phyloP scores from a whole-genome alignment of 2,888 invertebrate genomes.

The Tetragonula carbonaria region DNA sequence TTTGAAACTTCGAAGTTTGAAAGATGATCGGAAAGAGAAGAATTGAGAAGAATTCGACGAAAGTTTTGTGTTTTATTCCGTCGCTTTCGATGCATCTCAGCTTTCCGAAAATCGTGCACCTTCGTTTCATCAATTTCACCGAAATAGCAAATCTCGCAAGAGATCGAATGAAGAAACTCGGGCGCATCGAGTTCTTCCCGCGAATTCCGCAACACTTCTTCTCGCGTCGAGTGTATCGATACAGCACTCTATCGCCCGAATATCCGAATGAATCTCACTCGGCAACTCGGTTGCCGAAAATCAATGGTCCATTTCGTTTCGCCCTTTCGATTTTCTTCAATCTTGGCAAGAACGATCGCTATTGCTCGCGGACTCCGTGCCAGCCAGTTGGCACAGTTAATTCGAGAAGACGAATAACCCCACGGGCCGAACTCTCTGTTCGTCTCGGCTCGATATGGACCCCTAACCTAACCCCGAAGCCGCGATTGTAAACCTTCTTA shows the following conservation, averaged over 20 bases:
- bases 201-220: no score
- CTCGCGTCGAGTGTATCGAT: neutral
- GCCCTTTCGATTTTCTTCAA: conserved; percentile 72
- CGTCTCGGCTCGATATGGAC: conserved; percentile 64
- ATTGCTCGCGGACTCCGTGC: neutral
- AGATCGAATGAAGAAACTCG: no score
- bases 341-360: conserved; percentile 27
- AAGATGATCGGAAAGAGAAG: neutral
- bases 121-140: no score
- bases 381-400: conserved; percentile 69
- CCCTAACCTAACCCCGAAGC: conserved; percentile 56
- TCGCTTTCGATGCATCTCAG: no score
- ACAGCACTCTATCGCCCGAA: neutral
- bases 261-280: neutral
- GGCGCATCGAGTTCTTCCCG: no score
- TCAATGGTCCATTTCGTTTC: conserved; percentile 52
- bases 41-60: neutral
- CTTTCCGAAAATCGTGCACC: no score
- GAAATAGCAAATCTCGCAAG: no score
- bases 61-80: no score
- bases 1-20: neutral
- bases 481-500: conserved; percentile 8
- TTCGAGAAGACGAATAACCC: conserved; percentile 75
- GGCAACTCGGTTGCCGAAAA: neutral
- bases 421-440: conserved; percentile 27